phyloP scores from a whole-genome alignment of 2,888 invertebrate species.

The Xestobium rufovillosum region DNA sequence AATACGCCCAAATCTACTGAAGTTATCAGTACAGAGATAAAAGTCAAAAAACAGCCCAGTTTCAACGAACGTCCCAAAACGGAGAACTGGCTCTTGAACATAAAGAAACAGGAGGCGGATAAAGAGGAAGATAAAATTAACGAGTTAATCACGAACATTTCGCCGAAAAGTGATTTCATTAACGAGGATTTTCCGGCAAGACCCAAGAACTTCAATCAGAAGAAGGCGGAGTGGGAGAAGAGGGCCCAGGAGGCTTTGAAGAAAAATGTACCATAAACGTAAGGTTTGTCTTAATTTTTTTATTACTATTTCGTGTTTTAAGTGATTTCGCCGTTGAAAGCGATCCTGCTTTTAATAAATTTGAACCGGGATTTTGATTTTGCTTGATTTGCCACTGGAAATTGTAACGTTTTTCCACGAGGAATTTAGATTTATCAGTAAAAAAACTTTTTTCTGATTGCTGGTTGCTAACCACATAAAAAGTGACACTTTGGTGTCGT shows the following conservation, averaged over 20 bases:
- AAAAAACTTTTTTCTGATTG: too few species aligned
- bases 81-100: constrained; percentile 34
- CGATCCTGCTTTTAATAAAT: too few species aligned
- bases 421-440: constrained; percentile 8
- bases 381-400: too few species aligned
- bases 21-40: constrained; percentile 27
- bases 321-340: too few species aligned
- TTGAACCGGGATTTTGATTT: too few species aligned
- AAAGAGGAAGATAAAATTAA: constrained; percentile 23
- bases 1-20: constrained; percentile 29
- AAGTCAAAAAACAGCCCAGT: constrained; percentile 35
- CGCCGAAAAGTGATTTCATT: constrained; percentile 28
- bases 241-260: constrained; percentile 64
- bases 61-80: constrained; percentile 35
- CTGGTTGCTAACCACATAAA: too few species aligned
- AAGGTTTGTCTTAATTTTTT: too few species aligned
- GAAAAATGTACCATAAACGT: constrained; percentile 40
- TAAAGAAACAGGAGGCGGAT: constrained; percentile 30
- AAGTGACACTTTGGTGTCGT: too few species aligned
- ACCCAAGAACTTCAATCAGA: constrained; percentile 66
- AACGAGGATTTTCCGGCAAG: constrained; percentile 42
- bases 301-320: too few species aligned
- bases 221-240: constrained; percentile 71
- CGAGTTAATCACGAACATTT: constrained; percentile 27
- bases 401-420: constrained; percentile 14